A percentile compares a stretch with the other conserved stretches of the same genome.
Conservation (phyloP, 1,140 invertebrate genomes). For the Drosophila albomicans region DNA sequence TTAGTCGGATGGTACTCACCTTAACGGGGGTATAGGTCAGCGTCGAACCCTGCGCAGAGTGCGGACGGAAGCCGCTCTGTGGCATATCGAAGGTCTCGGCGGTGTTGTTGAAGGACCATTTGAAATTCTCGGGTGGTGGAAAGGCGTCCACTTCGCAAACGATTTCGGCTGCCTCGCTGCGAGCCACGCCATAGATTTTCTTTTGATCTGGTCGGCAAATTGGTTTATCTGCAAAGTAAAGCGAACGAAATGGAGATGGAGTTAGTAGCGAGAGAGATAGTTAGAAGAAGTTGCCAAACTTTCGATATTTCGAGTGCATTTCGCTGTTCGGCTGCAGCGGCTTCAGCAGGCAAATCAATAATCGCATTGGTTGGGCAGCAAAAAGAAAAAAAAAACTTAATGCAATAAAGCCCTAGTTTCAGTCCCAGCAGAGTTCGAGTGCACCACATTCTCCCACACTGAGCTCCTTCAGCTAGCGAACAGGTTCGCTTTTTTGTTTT, state of each 20-base stretch:
- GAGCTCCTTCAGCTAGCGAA: not conserved
- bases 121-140: conserved; percentile 92
- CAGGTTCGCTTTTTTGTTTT: conserved; percentile 41
- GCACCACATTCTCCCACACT: conserved; percentile 24
- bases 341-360: conserved; percentile 60
- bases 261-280: not conserved
- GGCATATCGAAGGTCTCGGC: conserved; percentile 92
- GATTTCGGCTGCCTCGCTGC: conserved; percentile 92
- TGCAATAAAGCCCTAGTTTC: conserved; percentile 45
- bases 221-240: conserved; percentile 89
- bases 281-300: conserved; percentile 39
- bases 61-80: conserved; percentile 85
- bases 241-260: conserved; percentile 7
- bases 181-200: conserved; percentile 93
- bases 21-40: conserved; percentile 92
- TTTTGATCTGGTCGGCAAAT: conserved; percentile 92
- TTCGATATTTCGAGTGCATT: conserved; percentile 72
- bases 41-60: conserved; percentile 88
- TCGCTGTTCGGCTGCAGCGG: conserved; percentile 60
- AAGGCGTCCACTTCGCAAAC: conserved; percentile 94
- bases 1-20: conserved; percentile 60
- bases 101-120: conserved; percentile 96
- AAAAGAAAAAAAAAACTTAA: conserved; percentile 31
- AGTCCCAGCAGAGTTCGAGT: conserved; percentile 30
- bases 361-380: conserved; percentile 58